phyloP scores from a whole-genome alignment of 2,113 vertebrate genomes.

The Gymnarchus niloticus region DNA sequence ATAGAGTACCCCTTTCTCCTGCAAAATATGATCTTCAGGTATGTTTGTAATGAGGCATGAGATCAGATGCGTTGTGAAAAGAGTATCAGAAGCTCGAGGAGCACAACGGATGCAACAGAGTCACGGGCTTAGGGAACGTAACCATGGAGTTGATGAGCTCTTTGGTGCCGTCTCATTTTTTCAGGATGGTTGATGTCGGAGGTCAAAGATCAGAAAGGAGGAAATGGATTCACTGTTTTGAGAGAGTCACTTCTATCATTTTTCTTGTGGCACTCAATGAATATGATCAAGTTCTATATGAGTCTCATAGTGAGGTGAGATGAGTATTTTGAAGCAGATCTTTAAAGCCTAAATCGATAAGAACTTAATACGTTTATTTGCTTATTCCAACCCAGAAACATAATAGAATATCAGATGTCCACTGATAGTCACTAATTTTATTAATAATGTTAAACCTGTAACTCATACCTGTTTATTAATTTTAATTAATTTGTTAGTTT shows the following conservation, averaged over 20 bases:
- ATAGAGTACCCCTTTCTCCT: constrained; percentile 74
- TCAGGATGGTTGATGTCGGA: constrained; percentile 85
- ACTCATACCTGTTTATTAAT: not conserved
- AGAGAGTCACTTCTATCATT: constrained; percentile 79
- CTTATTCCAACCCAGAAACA: not conserved
- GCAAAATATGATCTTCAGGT: constrained; percentile 72
- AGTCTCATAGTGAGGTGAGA: constrained; percentile 75
- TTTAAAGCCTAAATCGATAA: not conserved
- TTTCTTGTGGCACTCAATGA: constrained; percentile 81
- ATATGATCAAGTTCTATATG: constrained; percentile 79
- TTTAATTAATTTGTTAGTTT: not conserved
- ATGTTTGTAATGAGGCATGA: not conserved
- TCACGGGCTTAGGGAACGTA: not conserved
- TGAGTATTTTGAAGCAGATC: constrained; percentile 37
- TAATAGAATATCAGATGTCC: too few relatives aligned
- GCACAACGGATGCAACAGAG: too few relatives aligned
- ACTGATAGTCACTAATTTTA: not conserved
- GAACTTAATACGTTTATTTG: not conserved
- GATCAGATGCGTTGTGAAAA: not conserved
- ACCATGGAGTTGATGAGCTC: not conserved
- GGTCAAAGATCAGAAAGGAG: constrained; percentile 81
- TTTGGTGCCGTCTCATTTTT: constrained; percentile 23
- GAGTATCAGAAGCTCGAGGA: not conserved
- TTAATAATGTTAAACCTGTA: not conserved
- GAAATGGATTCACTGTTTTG: constrained; percentile 90